Base-by-base conservation (phyloP, 2,113 vertebrate genomes). In the Myodes glareolus region DNA sequence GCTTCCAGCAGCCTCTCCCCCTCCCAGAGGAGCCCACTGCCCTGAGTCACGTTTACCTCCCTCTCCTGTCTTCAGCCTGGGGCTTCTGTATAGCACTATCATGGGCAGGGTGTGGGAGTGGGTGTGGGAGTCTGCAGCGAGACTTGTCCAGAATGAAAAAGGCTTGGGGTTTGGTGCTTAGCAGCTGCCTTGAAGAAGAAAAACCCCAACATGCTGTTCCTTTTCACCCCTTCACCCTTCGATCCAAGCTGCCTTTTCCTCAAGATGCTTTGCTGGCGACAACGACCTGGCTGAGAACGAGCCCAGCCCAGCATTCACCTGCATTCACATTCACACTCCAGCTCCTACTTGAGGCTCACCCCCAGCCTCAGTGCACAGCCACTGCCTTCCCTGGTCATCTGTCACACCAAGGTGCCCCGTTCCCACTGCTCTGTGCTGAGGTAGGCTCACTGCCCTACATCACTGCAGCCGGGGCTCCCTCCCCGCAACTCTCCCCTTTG, bases 401-500 rank as follows among this genome's bases (percentile, higher is more conserved):
- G 0, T 27, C 78, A 80, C 36, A 25, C 78, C 2, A 21, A 58
- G 50, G 52, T 3, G 8, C n/a, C 0, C 55, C 25, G n/a, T 39
- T 39, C 55, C 45, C 55, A 16, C 55, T 11, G 17, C 6, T 36
- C 65, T 21, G 45, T 45, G 61, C 31, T 33, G 21, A 23, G 1
- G 14, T 3, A 33, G 72, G n/a, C 78, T 80, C 52, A 17, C 72
- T 3, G 42, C 45, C 65, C 12, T 3, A 14, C 13, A 8, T 5
- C 5, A 63, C 29, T 7, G 31, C 58, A 70, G 81, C 39, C 55
- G 75, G 27, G 23, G 5, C 72, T 31, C 29, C 61, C 78, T n/a
- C 29, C 61, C 3, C 33, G 45, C 4, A 16, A 10, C 8, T 8
- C 1, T 0, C 8, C 31, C 11, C 16, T 70, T 36, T 27, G 45